Conservation (phyloP, 2,113 vertebrate species). For the Stictonetta naevosa region DNA sequence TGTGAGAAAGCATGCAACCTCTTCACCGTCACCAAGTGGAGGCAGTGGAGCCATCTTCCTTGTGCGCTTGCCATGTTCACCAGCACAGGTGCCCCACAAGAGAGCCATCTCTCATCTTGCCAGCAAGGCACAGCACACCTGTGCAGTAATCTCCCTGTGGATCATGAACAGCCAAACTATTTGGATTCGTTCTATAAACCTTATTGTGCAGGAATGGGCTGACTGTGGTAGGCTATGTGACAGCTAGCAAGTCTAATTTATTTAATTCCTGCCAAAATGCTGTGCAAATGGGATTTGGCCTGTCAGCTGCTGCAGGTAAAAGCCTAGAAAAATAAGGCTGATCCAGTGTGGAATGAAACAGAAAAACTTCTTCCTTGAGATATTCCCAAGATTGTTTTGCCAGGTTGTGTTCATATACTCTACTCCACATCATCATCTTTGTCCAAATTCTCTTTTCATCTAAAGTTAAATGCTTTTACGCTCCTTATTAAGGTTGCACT, state of each 20-base stretch:
- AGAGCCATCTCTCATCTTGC: background rate
- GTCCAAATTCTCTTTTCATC: background rate
- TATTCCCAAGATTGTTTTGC: background rate
- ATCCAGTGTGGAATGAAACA: background rate
- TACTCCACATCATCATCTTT: background rate
- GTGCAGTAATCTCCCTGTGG: background rate
- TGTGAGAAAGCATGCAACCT: background rate
- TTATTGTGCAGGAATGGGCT: background rate
- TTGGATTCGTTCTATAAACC: background rate
- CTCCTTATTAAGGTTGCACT: background rate
- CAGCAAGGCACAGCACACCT: fast-evolving
- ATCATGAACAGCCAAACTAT: background rate
- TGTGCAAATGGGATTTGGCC: background rate
- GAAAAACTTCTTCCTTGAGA: background rate
- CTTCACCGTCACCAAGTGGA: fast-evolving
- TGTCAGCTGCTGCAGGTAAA: background rate
- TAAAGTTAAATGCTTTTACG: background rate
- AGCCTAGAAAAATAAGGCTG: background rate
- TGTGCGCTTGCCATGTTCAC: fast-evolving
- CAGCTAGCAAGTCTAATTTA: background rate
- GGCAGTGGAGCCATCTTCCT: background rate
- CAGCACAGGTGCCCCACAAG: background rate
- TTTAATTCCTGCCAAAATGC: background rate
- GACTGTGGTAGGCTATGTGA: background rate
- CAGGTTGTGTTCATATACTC: background rate